Conservation (phyloP, 2,113 vertebrate species). For the Hippocampus abdominalis region DNA sequence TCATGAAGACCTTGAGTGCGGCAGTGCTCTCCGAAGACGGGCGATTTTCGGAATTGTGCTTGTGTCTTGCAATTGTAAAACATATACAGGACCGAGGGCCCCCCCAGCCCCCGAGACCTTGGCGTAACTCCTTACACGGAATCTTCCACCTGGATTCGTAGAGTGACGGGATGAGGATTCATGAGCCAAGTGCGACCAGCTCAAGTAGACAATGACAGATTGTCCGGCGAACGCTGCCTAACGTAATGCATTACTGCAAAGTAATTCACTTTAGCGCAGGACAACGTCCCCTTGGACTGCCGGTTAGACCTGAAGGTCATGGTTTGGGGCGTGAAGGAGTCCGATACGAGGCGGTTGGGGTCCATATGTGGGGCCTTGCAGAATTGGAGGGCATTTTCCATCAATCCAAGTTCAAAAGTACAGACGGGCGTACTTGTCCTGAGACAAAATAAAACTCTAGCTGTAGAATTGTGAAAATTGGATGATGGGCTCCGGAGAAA, state of each 20-base stretch:
- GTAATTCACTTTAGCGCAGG: slow-evolving; percentile 67
- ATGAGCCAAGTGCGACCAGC: slow-evolving; percentile 49
- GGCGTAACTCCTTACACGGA: slow-evolving; percentile 29
- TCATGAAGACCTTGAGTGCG: neutral
- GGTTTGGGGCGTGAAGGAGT: neutral
- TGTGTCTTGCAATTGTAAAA: slow-evolving; percentile 19
- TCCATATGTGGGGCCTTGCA: neutral
- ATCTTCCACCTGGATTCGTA: slow-evolving; percentile 26
- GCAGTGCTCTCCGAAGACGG: neutral
- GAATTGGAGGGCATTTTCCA: neutral
- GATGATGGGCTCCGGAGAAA: no score
- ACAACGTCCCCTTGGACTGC: slow-evolving; percentile 50
- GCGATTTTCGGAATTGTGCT: neutral
- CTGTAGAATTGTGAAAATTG: no score
- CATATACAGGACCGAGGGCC: slow-evolving; percentile 15
- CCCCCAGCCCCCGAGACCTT: slow-evolving; percentile 63
- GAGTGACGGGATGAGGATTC: slow-evolving; percentile 49
- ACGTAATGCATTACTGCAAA: slow-evolving; percentile 63
- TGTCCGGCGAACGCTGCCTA: slow-evolving; percentile 48
- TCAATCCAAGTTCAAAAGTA: neutral
- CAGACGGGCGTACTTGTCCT: neutral
- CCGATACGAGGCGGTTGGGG: neutral
- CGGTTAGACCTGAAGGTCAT: slow-evolving; percentile 59
- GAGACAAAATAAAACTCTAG: no score
- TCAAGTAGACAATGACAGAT: slow-evolving; percentile 68